These are phyloP conservation scores for Macropodus opercularis DNA, from an alignment of 2,797 vertebrate genomes.

Conservation along the genomic window DNA sequence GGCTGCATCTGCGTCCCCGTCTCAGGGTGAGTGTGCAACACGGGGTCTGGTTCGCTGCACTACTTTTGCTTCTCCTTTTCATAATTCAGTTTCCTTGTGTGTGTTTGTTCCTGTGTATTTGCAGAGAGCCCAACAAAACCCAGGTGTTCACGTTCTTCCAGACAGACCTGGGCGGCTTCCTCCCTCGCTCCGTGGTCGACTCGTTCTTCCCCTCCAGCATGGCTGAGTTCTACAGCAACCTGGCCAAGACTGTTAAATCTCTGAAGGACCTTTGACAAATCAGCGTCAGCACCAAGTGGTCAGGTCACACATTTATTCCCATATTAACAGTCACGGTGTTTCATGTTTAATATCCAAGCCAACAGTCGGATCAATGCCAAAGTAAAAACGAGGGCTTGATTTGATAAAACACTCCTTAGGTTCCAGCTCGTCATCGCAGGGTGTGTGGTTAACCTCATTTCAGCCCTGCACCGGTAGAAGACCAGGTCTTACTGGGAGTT, in stretches of 20 bases:
- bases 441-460: too few species aligned
- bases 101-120: not conserved
- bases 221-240: conserved; percentile 89
- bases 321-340: not conserved
- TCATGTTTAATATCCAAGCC: conserved; percentile 3
- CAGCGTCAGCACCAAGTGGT: not conserved
- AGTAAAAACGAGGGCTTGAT: conserved; percentile 4
- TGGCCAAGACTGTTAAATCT: conserved; percentile 85
- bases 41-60: not conserved
- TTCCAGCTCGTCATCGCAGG: too few species aligned
- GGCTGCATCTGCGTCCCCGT: conserved; percentile 91
- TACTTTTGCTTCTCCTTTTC: not conserved
- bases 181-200: conserved; percentile 91
- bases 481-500: too few species aligned
- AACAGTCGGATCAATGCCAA: not conserved
- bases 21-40: conserved; percentile 85
- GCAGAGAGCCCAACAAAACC: conserved; percentile 89
- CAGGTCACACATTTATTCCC: conserved; percentile 18
- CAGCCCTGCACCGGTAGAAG: too few species aligned
- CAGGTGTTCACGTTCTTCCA: conserved; percentile 92
- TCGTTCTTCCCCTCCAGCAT: conserved; percentile 95
- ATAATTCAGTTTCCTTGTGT: not conserved
- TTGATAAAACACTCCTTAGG: not conserved
- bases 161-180: conserved; percentile 91
- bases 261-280: conserved; percentile 72